Percentiles rank a stretch among this genome's conserved stretches.
phyloP scores from a whole-genome alignment of 2,888 invertebrate species.

The Amphipoea lucens region DNA sequence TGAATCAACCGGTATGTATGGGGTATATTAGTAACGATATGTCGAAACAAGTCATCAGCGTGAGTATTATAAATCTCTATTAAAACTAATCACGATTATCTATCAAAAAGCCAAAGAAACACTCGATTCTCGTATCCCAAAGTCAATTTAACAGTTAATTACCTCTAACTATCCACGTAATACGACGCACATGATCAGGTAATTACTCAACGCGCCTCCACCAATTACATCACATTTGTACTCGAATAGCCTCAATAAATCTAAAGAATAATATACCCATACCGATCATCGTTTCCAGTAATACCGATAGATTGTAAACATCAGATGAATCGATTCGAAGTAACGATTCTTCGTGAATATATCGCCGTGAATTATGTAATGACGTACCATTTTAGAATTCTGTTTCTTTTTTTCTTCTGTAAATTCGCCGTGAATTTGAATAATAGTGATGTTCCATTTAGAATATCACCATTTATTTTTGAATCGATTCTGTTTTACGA shows the following conservation, averaged over 20 bases:
- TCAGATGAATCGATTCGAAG: slow-evolving; percentile 58
- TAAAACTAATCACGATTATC: slow-evolving; percentile 43
- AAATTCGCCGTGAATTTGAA: slow-evolving; percentile 43
- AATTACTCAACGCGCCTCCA: slow-evolving; percentile 58
- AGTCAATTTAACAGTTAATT: slow-evolving; percentile 61
- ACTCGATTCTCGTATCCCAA: slow-evolving; percentile 47
- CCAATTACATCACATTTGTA: slow-evolving; percentile 65
- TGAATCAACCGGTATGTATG: neutral
- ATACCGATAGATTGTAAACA: slow-evolving; percentile 60
- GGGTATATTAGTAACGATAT: neutral
- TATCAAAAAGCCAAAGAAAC: slow-evolving; percentile 27
- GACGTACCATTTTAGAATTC: slow-evolving; percentile 52
- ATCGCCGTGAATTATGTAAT: slow-evolving; percentile 62
- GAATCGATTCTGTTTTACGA: slow-evolving; percentile 58
- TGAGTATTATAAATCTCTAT: slow-evolving; percentile 27
- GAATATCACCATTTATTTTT: slow-evolving; percentile 44
- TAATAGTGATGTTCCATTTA: slow-evolving; percentile 48
- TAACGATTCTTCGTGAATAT: slow-evolving; percentile 57
- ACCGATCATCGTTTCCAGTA: slow-evolving; percentile 51
- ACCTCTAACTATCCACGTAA: slow-evolving; percentile 46
- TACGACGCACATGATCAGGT: slow-evolving; percentile 47
- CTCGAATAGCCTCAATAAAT: slow-evolving; percentile 61
- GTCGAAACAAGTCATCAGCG: neutral
- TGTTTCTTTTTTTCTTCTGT: slow-evolving; percentile 30
- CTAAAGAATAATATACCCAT: slow-evolving; percentile 53